A percentile compares a stretch with the other conserved stretches of the same genome.
phyloP scores from a whole-genome alignment of 2,113 vertebrate species.

The Axis porcinus region DNA sequence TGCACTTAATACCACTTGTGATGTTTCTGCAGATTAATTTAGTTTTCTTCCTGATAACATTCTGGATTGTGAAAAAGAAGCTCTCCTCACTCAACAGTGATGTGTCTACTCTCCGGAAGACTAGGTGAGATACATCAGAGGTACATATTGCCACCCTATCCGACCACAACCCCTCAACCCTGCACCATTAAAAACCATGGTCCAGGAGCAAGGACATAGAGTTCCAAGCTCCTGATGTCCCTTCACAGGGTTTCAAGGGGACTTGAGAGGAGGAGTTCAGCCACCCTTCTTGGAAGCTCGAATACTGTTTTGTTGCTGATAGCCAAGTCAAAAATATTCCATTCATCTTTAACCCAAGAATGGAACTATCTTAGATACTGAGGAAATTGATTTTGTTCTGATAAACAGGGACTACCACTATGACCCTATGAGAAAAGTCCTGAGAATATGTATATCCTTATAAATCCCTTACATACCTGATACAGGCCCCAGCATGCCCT shows the following conservation, averaged over 20 bases:
- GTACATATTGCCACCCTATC: accelerated
- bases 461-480: neutral
- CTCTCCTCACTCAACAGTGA: constrained; percentile 35
- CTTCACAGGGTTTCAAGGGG: neutral
- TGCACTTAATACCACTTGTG: neutral
- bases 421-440: neutral
- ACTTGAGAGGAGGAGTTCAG: neutral
- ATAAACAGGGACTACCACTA: neutral
- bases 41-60: neutral
- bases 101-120: constrained; percentile 15
- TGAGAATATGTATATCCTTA: neutral
- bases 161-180: neutral
- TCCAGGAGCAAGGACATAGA: neutral
- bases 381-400: neutral
- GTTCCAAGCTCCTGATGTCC: neutral
- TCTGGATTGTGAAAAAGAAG: constrained; percentile 39
- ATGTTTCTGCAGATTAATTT: constrained; percentile 24
- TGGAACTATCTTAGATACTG: neutral
- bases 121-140: neutral
- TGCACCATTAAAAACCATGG: neutral
- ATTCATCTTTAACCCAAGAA: neutral
- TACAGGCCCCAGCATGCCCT: neutral
- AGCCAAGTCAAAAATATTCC: neutral
- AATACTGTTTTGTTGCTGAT: neutral
- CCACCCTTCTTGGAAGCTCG: neutral